These are phyloP conservation scores for Pseudochirops cupreus DNA, from an alignment of 2,797 vertebrate species.

Conservation along the genomic window DNA sequence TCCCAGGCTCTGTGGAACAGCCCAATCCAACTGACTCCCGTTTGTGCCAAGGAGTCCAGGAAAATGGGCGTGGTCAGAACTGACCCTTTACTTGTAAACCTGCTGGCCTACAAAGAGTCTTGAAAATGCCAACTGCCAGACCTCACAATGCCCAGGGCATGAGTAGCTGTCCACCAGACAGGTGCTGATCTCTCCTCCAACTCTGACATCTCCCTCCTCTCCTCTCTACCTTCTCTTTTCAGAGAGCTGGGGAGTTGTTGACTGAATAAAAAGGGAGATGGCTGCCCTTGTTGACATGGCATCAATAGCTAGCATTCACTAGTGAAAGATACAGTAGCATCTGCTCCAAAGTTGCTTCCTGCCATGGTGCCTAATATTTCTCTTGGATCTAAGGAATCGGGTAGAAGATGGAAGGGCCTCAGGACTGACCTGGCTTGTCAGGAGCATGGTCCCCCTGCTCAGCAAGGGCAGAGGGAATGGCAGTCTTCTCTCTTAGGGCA, in stretches of 20 bases:
- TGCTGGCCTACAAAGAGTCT: background rate
- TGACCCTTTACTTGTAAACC: background rate
- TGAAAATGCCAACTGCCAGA: background rate
- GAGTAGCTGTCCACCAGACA: background rate
- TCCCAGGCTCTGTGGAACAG: background rate
- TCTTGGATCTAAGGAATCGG: background rate
- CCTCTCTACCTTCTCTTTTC: background rate
- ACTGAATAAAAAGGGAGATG: background rate
- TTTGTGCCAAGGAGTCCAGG: background rate
- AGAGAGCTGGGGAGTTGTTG: background rate
- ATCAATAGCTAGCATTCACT: background rate
- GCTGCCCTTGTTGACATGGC: background rate
- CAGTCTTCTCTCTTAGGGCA: background rate
- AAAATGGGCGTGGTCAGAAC: background rate
- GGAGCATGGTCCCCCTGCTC: background rate
- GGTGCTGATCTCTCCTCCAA: background rate
- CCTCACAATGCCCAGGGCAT: too few species aligned
- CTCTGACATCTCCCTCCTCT: background rate
- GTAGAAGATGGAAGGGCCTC: background rate
- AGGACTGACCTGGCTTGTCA: background rate
- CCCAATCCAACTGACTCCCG: background rate
- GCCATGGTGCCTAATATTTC: background rate
- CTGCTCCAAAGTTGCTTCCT: background rate
- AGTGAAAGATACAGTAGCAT: background rate
- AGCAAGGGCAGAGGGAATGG: background rate